A percentile compares a stretch with the other conserved stretches of the same genome.
These are phyloP conservation scores for Uria aalge DNA, from an alignment of 2,113 vertebrate species.

Conservation along the genomic window DNA sequence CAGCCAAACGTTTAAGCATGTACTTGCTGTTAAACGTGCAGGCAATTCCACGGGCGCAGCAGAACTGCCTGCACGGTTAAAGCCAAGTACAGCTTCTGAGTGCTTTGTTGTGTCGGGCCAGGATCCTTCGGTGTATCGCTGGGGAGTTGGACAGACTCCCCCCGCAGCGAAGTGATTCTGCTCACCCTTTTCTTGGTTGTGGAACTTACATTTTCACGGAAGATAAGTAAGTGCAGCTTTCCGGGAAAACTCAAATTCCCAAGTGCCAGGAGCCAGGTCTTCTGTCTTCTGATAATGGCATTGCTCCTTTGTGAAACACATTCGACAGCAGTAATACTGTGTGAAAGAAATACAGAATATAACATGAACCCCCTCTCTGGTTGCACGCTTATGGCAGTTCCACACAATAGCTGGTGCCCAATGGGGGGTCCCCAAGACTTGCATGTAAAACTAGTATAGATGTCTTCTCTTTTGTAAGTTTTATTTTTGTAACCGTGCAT, in stretches of 20 bases:
- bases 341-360: slow-evolving; percentile 83
- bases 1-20: not conserved
- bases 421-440: slow-evolving; percentile 93
- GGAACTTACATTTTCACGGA: slow-evolving; percentile 70
- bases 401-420: slow-evolving; percentile 85
- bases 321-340: slow-evolving; percentile 81
- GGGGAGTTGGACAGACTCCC: slow-evolving; percentile 33
- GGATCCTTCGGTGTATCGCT: slow-evolving; percentile 52
- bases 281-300: slow-evolving; percentile 78
- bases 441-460: slow-evolving; percentile 99
- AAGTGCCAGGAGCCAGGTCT: slow-evolving; percentile 79
- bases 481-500: slow-evolving; percentile 99
- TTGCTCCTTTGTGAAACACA: slow-evolving; percentile 79
- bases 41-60: not conserved
- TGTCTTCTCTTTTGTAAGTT: slow-evolving; percentile 95
- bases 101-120: slow-evolving; percentile 46
- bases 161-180: slow-evolving; percentile 54
- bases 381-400: slow-evolving; percentile 85
- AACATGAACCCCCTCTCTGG: slow-evolving; percentile 82
- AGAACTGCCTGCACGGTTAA: not conserved
- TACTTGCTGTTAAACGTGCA: not conserved
- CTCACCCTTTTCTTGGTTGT: slow-evolving; percentile 67
- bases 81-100: not conserved
- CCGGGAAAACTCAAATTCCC: slow-evolving; percentile 75
- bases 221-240: slow-evolving; percentile 73